phyloP scores from a whole-genome alignment of 1,140 invertebrate species.

The Lanistes nyassanus region DNA sequence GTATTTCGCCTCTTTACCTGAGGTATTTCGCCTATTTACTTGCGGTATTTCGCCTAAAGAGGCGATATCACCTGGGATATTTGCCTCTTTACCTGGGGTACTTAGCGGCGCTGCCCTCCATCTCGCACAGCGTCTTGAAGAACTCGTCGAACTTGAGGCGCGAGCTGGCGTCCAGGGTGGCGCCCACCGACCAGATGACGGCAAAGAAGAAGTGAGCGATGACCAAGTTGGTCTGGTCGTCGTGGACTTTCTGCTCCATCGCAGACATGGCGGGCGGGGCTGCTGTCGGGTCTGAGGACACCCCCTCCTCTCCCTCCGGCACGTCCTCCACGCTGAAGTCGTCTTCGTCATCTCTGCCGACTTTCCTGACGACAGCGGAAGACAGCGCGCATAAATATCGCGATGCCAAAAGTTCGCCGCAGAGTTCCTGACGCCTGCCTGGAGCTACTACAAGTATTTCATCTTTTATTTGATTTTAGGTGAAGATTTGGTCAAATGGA shows the following conservation, averaged over 20 bases:
- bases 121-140: constrained; percentile 61
- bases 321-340: constrained; percentile 47
- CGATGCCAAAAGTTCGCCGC: too few species aligned
- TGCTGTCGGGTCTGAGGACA: constrained; percentile 9
- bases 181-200: constrained; percentile 66
- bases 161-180: constrained; percentile 59
- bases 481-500: too few species aligned
- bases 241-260: constrained; percentile 58
- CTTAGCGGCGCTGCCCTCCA: constrained; percentile 57
- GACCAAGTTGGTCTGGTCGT: constrained; percentile 64
- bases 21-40: too few species aligned
- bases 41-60: too few species aligned
- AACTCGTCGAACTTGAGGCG: constrained; percentile 65
- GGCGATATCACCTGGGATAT: too few species aligned
- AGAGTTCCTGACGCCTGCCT: too few species aligned
- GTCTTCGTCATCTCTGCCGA: constrained; percentile 62
- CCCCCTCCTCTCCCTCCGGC: constrained; percentile 42
- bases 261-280: constrained; percentile 26
- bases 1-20: too few species aligned
- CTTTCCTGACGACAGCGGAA: constrained; percentile 45
- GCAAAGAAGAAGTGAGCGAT: constrained; percentile 64
- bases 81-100: constrained; percentile 73
- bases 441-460: too few species aligned
- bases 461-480: too few species aligned
- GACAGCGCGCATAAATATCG: too few species aligned